Conservation (phyloP, 2,888 invertebrate species). For the Limnephilus lunatus region DNA sequence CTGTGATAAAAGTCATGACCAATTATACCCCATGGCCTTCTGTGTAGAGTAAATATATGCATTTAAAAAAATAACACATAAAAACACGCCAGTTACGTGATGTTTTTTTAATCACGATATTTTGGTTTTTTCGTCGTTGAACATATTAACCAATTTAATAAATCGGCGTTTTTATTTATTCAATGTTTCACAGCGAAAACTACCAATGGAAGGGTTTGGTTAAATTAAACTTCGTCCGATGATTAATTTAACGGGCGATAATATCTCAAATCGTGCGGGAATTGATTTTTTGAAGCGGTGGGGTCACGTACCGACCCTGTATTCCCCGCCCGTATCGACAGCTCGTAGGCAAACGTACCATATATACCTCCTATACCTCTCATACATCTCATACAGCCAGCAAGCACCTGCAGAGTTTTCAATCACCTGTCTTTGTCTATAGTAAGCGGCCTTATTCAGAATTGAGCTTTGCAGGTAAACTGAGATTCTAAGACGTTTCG, state of each 20-base stretch:
- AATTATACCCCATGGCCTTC: too few relatives aligned
- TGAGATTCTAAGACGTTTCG: not conserved
- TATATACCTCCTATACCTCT: not conserved
- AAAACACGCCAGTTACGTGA: too few relatives aligned
- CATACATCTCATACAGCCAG: not conserved
- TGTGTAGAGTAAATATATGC: too few relatives aligned
- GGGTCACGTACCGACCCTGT: not conserved
- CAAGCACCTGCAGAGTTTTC: constrained; percentile 45
- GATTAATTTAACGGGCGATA: not conserved
- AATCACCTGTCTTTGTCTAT: not conserved
- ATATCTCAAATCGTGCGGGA: not conserved
- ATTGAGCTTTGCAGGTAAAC: not conserved
- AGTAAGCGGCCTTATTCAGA: not conserved
- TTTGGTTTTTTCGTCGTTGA: too few relatives aligned
- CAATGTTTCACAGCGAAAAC: not conserved
- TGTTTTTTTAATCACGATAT: too few relatives aligned
- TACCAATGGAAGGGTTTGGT: not conserved
- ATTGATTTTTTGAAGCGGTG: not conserved
- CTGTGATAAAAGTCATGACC: too few relatives aligned
- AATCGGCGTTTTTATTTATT: not conserved
- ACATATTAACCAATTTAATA: too few relatives aligned
- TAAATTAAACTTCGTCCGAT: not conserved
- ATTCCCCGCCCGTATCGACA: not conserved
- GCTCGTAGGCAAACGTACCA: not conserved
- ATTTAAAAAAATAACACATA: too few relatives aligned